phyloP scores from a whole-genome alignment of 2,113 vertebrate genomes.

The Ovis canadensis region DNA sequence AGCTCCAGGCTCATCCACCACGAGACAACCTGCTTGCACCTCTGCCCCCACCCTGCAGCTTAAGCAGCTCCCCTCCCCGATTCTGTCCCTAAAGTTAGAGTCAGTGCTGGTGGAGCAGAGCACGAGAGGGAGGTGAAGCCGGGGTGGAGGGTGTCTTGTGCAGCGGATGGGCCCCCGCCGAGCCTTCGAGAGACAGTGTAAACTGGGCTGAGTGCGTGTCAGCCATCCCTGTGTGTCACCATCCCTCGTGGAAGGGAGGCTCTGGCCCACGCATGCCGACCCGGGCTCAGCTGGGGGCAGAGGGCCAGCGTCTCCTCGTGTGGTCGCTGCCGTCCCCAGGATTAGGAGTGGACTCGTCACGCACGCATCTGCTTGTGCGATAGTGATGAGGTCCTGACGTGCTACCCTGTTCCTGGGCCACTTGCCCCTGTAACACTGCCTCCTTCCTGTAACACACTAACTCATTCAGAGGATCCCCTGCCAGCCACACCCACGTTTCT shows the following conservation, averaged over 20 bases:
- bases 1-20: neutral
- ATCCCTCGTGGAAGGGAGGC: neutral
- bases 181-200: neutral
- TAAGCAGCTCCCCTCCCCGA: neutral
- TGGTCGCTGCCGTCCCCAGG: fast-evolving
- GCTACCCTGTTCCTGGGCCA: neutral
- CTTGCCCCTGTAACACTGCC: neutral
- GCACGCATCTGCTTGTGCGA: neutral
- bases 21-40: neutral
- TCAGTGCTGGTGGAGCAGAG: neutral
- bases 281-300: neutral
- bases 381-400: neutral
- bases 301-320: neutral
- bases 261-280: neutral
- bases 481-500: neutral
- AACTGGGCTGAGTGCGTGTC: neutral
- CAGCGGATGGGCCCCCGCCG: fast-evolving
- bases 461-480: neutral
- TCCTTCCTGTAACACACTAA: neutral
- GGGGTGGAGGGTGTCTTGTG: fast-evolving
- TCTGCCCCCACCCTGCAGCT: neutral
- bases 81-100: neutral
- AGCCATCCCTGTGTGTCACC: neutral
- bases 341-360: neutral
- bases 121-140: neutral